Percentiles rank a stretch among this genome's conserved stretches.
phyloP scores from a whole-genome alignment of 2,888 invertebrate genomes.

The Nomada ruficornis region DNA sequence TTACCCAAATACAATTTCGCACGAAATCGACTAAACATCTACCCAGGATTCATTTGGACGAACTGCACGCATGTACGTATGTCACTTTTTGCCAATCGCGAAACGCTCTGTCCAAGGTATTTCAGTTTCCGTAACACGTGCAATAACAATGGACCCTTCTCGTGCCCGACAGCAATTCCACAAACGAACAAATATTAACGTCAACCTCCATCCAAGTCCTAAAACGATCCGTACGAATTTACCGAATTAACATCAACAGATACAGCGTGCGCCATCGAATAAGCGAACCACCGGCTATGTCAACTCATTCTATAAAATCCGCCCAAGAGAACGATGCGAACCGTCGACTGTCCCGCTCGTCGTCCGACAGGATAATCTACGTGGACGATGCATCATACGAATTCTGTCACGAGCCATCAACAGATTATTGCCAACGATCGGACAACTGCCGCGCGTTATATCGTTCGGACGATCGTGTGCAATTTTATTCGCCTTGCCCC shows the following conservation, averaged over 20 bases:
- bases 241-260: neutral
- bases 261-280: neutral
- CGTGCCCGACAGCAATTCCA: too few species aligned
- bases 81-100: too few species aligned
- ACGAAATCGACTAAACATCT: too few species aligned
- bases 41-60: too few species aligned
- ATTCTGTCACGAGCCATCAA: conserved; percentile 47
- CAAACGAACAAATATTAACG: too few species aligned
- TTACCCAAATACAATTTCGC: too few species aligned
- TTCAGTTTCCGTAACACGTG: too few species aligned
- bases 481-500: conserved; percentile 30
- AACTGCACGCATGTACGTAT: too few species aligned
- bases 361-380: conserved; percentile 77
- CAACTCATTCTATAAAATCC: conserved; percentile 13
- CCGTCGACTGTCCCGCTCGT: conserved; percentile 66
- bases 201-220: too few species aligned
- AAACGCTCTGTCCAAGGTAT: too few species aligned
- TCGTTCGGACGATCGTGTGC: conserved; percentile 55
- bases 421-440: conserved; percentile 47
- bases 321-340: conserved; percentile 19
- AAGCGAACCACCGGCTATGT: neutral
- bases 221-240: neutral
- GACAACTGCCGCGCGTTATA: conserved; percentile 45
- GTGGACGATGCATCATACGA: conserved; percentile 73
- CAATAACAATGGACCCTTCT: too few species aligned